phyloP scores from a whole-genome alignment of 1,140 invertebrate genomes.

The Riptortus pedestris region DNA sequence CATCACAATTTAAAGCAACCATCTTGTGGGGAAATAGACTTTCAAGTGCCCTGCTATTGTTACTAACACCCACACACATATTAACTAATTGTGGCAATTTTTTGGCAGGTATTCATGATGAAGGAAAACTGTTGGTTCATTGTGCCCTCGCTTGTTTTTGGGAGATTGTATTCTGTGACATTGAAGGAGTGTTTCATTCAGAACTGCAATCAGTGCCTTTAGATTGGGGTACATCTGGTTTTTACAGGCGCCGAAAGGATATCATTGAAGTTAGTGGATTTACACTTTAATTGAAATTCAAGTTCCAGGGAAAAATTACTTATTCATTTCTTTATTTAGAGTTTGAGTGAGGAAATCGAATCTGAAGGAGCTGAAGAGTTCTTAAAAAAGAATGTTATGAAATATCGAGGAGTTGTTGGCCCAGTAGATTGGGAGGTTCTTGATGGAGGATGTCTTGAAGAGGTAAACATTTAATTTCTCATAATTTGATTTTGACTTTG shows the following conservation, averaged over 20 bases:
- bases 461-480: not conserved
- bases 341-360: not conserved
- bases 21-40: no score
- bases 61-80: no score
- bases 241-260: slow-evolving; percentile 15
- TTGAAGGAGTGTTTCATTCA: slow-evolving; percentile 20
- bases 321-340: not conserved
- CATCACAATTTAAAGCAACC: no score
- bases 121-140: slow-evolving; percentile 18
- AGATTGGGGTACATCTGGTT: slow-evolving; percentile 17
- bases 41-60: no score
- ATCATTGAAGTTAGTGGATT: not conserved
- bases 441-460: not conserved
- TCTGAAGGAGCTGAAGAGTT: not conserved
- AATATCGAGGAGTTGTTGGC: not conserved
- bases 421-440: slow-evolving; percentile 1
- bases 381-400: not conserved
- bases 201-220: slow-evolving; percentile 17
- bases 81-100: no score
- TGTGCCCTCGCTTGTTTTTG: slow-evolving; percentile 20
- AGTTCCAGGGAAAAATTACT: no score
- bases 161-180: slow-evolving; percentile 17
- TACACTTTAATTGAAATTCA: not conserved
- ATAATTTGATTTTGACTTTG: not conserved
- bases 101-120: slow-evolving; percentile 23